phyloP scores from a whole-genome alignment of 1,140 invertebrate genomes.

The Drosophila jambulina region DNA sequence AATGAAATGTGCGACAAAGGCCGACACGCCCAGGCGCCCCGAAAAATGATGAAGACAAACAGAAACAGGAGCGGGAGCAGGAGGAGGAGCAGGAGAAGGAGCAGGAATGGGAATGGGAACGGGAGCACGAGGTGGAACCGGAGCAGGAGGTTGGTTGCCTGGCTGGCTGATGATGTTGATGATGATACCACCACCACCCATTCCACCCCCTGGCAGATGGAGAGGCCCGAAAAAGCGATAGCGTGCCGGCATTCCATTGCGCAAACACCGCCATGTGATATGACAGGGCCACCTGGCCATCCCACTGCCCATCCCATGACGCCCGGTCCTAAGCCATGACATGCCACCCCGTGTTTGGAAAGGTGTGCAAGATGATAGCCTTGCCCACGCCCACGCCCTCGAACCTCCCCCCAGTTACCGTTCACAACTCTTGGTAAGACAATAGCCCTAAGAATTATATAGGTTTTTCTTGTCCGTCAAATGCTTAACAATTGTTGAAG shows the following conservation, averaged over 20 bases:
- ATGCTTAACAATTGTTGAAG: background rate
- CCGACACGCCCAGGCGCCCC: slow-evolving; percentile 36
- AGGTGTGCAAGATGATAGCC: slow-evolving; percentile 53
- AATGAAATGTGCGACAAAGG: slow-evolving; percentile 48
- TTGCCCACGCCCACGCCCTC: slow-evolving; percentile 26
- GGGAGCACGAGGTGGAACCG: slow-evolving; percentile 12
- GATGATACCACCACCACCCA: slow-evolving; percentile 13
- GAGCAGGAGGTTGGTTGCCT: slow-evolving; percentile 7
- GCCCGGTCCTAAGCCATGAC: slow-evolving; percentile 8
- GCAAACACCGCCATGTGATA: slow-evolving; percentile 79
- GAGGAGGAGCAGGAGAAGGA: slow-evolving; percentile 15
- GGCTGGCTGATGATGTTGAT: slow-evolving; percentile 16
- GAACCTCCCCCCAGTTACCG: slow-evolving; percentile 19
- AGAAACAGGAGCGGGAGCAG: slow-evolving; percentile 3
- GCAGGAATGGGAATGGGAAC: background rate
- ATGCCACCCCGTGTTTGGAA: slow-evolving; percentile 42
- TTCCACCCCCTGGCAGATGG: slow-evolving; percentile 32
- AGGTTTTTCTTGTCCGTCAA: background rate
- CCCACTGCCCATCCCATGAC: slow-evolving; percentile 13
- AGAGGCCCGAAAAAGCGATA: slow-evolving; percentile 42
- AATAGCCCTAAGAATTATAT: background rate
- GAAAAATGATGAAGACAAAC: slow-evolving; percentile 48
- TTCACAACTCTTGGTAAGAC: slow-evolving; percentile 8
- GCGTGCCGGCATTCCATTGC: slow-evolving; percentile 69
- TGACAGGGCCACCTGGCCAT: slow-evolving; percentile 56